Base-by-base conservation (phyloP, 2,797 vertebrate genomes). In the Chromis chromis region DNA sequence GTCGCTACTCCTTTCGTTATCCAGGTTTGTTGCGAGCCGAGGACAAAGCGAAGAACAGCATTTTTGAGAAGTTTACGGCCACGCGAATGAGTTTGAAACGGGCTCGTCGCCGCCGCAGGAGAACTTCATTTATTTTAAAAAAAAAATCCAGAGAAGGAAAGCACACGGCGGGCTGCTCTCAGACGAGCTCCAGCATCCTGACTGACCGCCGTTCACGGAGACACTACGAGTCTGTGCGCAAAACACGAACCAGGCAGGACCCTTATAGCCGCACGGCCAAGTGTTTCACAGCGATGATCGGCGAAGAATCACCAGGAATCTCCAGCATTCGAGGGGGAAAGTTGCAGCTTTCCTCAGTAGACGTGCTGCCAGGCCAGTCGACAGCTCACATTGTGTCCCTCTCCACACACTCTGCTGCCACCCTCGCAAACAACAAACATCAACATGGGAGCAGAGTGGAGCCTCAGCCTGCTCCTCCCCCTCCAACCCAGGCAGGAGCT, bases 21-120 rank as follows among this genome's bases (percentile, higher is more conserved):
- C 94, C 94, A 48, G 94, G 93, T 88, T 93, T 93, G 79, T 87
- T 92, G 1, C 89, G 91, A 90, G 86, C 76, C 71, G 81, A 84
- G 44, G 80, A 76, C 79, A 79, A 84, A 54, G 83, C 84, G 58
- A 90, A 86, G 71, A 82, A 88, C 70, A 91, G 19, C 94, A 94
- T 95, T 77, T 90, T 91, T 24, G 11, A 57, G 1, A 77, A 92
- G 73, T 87, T 83, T 13, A 62, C 9, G 53, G 33, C 21, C 2
- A 40, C 42, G 67, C 61, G 63, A 55, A 10, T 0, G 36, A 73
- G 49, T 63, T 66, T 40, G 8, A 57, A 76, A 70, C 13, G 10
- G 54, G 13, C 48, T 77, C 17, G 73, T 66, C 8, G 31, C 31
- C 57, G 33, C 33, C 12, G 12, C 39, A 22, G 25, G n/a, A 59